Conservation (phyloP, 2,113 vertebrate species). For the Ivindomyrus marchei region DNA sequence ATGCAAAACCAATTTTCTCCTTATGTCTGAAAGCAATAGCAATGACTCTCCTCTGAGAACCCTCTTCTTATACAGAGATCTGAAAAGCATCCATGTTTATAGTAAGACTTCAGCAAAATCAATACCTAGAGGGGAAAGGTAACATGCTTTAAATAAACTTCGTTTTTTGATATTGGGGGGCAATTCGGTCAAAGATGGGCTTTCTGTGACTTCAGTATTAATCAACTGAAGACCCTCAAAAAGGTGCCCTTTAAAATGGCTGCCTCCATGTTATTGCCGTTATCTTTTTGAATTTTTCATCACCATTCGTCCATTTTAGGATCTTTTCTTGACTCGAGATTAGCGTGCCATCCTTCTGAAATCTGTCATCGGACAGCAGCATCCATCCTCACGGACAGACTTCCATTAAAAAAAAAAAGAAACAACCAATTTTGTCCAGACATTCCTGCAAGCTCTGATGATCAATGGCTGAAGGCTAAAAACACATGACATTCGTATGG, state of each 20-base stretch:
- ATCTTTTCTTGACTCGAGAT: background rate
- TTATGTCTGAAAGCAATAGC: conserved; percentile 23
- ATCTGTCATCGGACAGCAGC: background rate
- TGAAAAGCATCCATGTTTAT: conserved; percentile 25
- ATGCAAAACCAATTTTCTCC: conserved; percentile 9
- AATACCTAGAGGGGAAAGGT: conserved; percentile 14
- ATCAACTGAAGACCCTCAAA: background rate
- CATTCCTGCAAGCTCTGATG: background rate
- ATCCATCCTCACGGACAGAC: background rate
- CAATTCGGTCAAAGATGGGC: background rate
- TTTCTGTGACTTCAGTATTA: background rate
- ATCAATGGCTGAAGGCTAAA: background rate
- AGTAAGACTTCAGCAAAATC: conserved; percentile 32
- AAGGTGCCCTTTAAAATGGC: background rate
- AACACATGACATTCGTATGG: background rate
- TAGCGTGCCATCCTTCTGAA: background rate
- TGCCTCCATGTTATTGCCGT: background rate
- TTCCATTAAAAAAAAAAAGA: background rate
- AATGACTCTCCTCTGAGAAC: conserved; percentile 23
- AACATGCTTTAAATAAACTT: conserved; percentile 3
- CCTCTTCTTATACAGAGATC: conserved; percentile 26
- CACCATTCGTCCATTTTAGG: background rate
- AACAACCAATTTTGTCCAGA: background rate
- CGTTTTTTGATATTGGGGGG: background rate
- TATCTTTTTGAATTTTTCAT: background rate